These are phyloP conservation scores for Cydia fagiglandana DNA, from an alignment of 1,140 invertebrate genomes.

Conservation along the genomic window DNA sequence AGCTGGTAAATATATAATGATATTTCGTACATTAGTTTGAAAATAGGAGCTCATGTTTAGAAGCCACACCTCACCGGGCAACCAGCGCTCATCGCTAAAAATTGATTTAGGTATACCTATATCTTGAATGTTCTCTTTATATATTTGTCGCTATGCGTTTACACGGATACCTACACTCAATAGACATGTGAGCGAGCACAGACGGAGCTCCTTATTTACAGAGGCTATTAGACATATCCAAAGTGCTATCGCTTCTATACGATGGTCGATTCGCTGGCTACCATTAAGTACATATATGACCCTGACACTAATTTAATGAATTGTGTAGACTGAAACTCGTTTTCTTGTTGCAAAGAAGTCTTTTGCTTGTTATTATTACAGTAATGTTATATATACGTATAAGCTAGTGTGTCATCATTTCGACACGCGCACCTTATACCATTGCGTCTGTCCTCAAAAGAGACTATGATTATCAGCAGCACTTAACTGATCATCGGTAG, in stretches of 20 bases:
- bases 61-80: too few species aligned
- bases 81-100: background rate
- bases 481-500: background rate
- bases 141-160: background rate
- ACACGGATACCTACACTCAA: background rate
- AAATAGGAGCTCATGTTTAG: too few species aligned
- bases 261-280: conserved; percentile 10
- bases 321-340: conserved; percentile 13
- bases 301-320: conserved; percentile 29
- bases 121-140: background rate
- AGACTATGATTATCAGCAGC: background rate
- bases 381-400: too few species aligned
- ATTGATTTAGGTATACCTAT: background rate
- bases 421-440: background rate
- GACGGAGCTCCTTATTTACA: background rate
- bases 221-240: background rate
- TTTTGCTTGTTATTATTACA: conserved; percentile 7
- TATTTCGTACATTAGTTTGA: too few species aligned
- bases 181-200: background rate
- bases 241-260: background rate
- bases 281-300: background rate
- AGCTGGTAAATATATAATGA: too few species aligned
- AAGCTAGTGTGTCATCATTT: background rate
- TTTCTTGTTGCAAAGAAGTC: background rate
- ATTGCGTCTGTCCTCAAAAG: conserved; percentile 9